Evolutionary conservation across 2,797 vertebrate species (phyloP).

Genomic region (Nothura maculosa): DNA sequence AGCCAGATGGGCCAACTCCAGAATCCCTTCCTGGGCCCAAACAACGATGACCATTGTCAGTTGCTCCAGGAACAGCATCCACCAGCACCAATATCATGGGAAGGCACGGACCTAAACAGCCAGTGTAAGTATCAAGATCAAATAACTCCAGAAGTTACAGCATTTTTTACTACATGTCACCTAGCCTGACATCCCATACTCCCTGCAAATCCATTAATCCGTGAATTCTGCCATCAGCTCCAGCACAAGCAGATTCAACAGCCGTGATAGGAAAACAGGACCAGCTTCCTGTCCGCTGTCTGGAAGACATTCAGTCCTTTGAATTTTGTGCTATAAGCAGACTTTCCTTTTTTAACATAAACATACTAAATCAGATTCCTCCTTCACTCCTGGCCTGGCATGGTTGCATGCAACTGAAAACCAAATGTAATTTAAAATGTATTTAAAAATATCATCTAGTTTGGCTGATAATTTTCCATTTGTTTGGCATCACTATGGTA

Average conservation of each 20-base stretch:
- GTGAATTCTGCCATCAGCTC: neutral
- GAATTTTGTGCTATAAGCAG: neutral
- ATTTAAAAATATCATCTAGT: neutral
- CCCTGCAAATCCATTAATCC: neutral
- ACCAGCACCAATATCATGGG: neutral
- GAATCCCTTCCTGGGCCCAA: neutral
- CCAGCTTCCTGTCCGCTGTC: neutral
- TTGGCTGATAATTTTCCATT: neutral
- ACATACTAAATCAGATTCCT: neutral
- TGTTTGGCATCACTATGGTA: slow-evolving; percentile 27
- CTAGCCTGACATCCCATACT: neutral
- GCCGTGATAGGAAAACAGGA: slow-evolving; percentile 9
- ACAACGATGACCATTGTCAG: neutral
- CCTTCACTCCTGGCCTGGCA: neutral
- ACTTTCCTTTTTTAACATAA: neutral
- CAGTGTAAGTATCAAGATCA: neutral
- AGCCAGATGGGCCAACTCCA: neutral
- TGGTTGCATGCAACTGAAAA: neutral
- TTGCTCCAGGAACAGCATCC: neutral
- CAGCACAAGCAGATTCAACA: neutral
- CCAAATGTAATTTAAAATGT: neutral
- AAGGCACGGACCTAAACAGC: neutral
- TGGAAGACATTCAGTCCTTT: neutral
- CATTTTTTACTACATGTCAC: neutral
- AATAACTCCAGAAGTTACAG: neutral